A percentile compares a stretch with the other conserved stretches of the same genome.
These are phyloP conservation scores for Cinclus cinclus DNA, from an alignment of 2,113 vertebrate species.

Conservation along the genomic window DNA sequence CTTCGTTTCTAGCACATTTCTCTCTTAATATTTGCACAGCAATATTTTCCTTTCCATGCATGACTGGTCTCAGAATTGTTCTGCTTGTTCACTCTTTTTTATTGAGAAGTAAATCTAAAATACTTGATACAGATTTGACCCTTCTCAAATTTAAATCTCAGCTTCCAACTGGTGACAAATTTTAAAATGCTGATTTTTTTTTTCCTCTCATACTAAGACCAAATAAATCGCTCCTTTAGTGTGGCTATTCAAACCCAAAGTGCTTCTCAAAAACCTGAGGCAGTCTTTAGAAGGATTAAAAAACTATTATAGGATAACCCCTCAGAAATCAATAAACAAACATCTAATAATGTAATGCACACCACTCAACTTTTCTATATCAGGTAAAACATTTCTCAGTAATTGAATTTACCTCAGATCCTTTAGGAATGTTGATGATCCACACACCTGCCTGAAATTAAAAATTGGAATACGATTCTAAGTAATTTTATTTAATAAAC, in stretches of 20 bases:
- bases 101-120: background rate
- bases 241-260: background rate
- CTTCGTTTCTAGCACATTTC: background rate
- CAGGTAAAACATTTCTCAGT: constrained; percentile 35
- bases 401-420: constrained; percentile 57
- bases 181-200: background rate
- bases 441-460: constrained; percentile 31
- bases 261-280: constrained; percentile 4
- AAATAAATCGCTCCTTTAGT: background rate
- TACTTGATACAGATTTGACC: background rate
- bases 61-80: background rate
- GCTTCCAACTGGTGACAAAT: background rate
- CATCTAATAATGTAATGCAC: constrained; percentile 46
- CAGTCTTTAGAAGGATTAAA: constrained; percentile 41
- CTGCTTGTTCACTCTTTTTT: background rate
- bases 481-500: constrained; percentile 42
- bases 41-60: background rate
- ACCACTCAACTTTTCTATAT: constrained; percentile 27
- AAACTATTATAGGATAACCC: constrained; percentile 37
- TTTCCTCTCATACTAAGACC: background rate
- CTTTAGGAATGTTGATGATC: constrained; percentile 56
- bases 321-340: constrained; percentile 64
- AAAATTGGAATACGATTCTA: constrained; percentile 40
- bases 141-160: background rate
- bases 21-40: background rate